phyloP scores from a whole-genome alignment of 2,797 vertebrate species.

The Oceanodroma leucorhoa region DNA sequence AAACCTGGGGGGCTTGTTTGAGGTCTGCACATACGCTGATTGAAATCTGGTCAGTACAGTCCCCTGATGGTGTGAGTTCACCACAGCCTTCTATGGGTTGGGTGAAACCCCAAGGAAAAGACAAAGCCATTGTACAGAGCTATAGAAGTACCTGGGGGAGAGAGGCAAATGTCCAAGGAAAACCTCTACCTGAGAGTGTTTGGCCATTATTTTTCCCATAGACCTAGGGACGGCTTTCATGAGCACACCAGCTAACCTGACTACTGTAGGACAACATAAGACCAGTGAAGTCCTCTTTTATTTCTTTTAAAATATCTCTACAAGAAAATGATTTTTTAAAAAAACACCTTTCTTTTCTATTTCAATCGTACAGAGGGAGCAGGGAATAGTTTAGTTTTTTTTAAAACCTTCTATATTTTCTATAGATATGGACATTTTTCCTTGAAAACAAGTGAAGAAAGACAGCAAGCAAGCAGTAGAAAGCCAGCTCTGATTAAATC shows the following conservation, averaged over 20 bases:
- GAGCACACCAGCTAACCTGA: neutral
- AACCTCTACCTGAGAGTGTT: neutral
- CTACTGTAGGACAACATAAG: neutral
- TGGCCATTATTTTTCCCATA: neutral
- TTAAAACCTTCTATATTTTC: neutral
- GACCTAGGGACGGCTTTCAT: neutral
- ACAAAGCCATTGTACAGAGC: neutral
- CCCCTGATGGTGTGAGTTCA: too few relatives aligned
- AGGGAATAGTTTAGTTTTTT: accelerated
- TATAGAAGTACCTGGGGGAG: neutral
- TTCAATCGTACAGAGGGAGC: neutral
- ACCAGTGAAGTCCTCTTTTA: neutral
- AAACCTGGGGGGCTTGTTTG: neutral
- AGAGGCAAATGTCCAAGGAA: neutral
- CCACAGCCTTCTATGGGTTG: neutral
- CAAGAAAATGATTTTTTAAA: neutral
- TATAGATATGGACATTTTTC: neutral
- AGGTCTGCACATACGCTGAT: neutral
- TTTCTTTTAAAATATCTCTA: neutral
- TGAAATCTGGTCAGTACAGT: neutral
- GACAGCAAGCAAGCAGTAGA: neutral
- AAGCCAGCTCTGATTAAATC: neutral
- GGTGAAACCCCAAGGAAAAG: neutral
- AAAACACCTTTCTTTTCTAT: too few relatives aligned
- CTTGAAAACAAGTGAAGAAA: neutral